Percentiles rank a stretch among this genome's conserved stretches.
phyloP scores from a whole-genome alignment of 2,797 vertebrate species.

The Pempheris klunzingeri region DNA sequence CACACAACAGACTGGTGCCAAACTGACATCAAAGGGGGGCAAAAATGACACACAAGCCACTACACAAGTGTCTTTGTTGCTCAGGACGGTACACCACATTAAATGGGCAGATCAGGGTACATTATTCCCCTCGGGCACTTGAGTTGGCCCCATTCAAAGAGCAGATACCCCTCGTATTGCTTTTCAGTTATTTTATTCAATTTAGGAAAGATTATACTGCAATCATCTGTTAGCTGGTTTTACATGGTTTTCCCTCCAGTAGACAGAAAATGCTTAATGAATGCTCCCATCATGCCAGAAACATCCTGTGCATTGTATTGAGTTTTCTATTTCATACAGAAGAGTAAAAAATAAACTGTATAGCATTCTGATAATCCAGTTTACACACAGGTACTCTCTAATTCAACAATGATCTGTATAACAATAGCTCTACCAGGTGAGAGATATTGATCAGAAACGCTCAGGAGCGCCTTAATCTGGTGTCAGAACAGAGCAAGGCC shows the following conservation, averaged over 20 bases:
- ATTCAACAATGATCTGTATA: neutral
- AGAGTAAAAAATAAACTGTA: conserved; percentile 1
- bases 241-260: neutral
- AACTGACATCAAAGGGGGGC: conserved; percentile 16
- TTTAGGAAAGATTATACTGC: neutral
- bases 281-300: no score
- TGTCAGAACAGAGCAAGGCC: conserved; percentile 17
- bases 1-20: conserved; percentile 6
- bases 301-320: neutral
- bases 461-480: conserved; percentile 38
- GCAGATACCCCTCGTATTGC: neutral
- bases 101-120: neutral
- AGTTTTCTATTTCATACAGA: neutral
- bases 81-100: conserved; percentile 16
- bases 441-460: conserved; percentile 27
- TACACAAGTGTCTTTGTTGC: conserved; percentile 18
- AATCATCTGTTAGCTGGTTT: neutral
- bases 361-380: neutral
- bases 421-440: neutral
- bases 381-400: neutral
- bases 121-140: neutral
- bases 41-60: conserved; percentile 11
- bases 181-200: neutral
- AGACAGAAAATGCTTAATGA: neutral
- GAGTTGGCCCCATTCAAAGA: neutral